Conservation (phyloP, 2,797 vertebrate genomes). For the Sphenopsis melanotis region DNA sequence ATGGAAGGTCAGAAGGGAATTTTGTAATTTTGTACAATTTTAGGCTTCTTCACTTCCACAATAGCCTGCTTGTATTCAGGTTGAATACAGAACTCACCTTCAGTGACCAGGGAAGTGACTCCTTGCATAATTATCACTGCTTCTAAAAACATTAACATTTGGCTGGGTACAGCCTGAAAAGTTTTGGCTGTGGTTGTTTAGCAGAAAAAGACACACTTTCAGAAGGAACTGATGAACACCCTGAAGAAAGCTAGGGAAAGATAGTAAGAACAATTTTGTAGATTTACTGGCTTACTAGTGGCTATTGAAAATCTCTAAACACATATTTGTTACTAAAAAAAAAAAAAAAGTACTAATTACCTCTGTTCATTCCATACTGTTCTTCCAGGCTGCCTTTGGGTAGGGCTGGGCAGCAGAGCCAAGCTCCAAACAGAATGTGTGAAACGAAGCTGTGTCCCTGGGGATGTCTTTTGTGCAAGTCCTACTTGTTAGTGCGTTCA, state of each 20-base stretch:
- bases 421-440: background rate
- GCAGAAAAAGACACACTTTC: background rate
- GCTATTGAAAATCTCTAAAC: background rate
- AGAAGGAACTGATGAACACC: background rate
- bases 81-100: slow-evolving; percentile 25
- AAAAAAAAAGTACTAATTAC: background rate
- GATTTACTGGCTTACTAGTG: background rate
- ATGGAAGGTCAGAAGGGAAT: background rate
- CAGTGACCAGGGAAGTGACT: background rate
- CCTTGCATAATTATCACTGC: background rate
- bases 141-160: background rate
- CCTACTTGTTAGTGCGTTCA: background rate
- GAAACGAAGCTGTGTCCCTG: background rate
- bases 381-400: background rate
- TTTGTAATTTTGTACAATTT: background rate
- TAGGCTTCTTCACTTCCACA: background rate
- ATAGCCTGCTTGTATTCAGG: slow-evolving; percentile 6
- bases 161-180: background rate
- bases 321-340: background rate
- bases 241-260: background rate
- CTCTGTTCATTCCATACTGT: background rate
- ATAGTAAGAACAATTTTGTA: background rate
- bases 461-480: background rate
- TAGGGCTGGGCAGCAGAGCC: background rate
- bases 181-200: background rate